Percentiles rank a stretch among this genome's conserved stretches.
phyloP scores from a whole-genome alignment of 2,797 vertebrate species.

The Aythya fuligula region DNA sequence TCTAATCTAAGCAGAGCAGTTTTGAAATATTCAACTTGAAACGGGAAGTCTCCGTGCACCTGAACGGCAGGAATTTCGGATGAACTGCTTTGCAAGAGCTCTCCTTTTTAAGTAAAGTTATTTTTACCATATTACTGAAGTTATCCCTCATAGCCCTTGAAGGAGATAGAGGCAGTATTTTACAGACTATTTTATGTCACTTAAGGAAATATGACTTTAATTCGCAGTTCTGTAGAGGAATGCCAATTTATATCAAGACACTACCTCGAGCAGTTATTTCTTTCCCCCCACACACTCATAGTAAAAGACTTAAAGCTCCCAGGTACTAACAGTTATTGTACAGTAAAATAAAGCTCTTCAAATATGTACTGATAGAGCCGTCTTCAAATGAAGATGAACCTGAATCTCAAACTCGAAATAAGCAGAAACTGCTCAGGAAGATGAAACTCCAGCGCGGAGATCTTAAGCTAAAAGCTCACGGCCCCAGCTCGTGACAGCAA shows the following conservation, averaged over 20 bases:
- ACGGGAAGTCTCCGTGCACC: accelerated
- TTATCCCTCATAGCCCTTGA: background rate
- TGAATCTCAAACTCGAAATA: background rate
- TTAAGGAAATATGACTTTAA: background rate
- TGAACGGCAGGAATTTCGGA: background rate
- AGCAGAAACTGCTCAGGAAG: background rate
- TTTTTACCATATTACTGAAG: background rate
- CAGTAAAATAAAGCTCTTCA: background rate
- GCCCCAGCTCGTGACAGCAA: background rate
- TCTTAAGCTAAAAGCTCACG: background rate
- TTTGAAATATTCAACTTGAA: background rate
- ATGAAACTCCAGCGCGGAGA: background rate
- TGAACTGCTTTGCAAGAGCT: background rate
- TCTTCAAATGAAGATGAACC: background rate
- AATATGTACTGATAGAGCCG: background rate
- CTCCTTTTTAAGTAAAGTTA: background rate
- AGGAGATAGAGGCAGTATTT: background rate
- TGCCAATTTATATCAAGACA: background rate
- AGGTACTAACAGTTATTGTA: background rate
- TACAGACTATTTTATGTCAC: background rate
- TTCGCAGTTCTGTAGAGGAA: background rate
- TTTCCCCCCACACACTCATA: too few relatives aligned
- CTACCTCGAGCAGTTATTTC: background rate
- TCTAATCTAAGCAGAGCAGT: background rate
- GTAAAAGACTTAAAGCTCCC: background rate